phyloP scores from a whole-genome alignment of 2,797 vertebrate species.

The Gymnothorax javanicus region DNA sequence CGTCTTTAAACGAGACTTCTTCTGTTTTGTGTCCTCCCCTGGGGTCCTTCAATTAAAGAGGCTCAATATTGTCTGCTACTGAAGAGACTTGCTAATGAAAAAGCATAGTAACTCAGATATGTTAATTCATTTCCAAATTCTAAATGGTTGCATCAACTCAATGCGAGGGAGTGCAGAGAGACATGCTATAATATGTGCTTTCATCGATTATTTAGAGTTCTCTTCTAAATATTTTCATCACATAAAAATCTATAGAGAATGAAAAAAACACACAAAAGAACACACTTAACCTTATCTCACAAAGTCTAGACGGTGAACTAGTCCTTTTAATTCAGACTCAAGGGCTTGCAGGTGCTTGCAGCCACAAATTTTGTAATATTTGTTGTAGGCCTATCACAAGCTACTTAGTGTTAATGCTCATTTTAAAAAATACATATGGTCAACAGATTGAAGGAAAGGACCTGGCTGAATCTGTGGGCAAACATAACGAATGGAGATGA shows the following conservation, averaged over 20 bases:
- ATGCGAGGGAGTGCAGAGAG: neutral
- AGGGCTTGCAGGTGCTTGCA: neutral
- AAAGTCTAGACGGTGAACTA: neutral
- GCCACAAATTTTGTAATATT: neutral
- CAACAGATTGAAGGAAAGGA: no score
- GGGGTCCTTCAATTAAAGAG: constrained; percentile 6
- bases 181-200: no score
- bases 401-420: neutral
- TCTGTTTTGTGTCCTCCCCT: neutral
- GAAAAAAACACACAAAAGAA: no score
- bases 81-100: neutral
- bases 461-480: no score
- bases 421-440: no score
- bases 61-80: constrained; percentile 4
- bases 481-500: no score
- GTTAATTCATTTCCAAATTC: constrained; percentile 1
- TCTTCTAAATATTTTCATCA: no score
- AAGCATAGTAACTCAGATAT: neutral
- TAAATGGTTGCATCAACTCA: neutral
- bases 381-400: neutral
- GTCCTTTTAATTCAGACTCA: neutral
- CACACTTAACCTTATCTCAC: no score
- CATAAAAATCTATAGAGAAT: no score
- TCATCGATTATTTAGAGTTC: no score
- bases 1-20: neutral